These are phyloP conservation scores for Coremacera marginata DNA, from an alignment of 2,888 invertebrate species.

Conservation along the genomic window DNA sequence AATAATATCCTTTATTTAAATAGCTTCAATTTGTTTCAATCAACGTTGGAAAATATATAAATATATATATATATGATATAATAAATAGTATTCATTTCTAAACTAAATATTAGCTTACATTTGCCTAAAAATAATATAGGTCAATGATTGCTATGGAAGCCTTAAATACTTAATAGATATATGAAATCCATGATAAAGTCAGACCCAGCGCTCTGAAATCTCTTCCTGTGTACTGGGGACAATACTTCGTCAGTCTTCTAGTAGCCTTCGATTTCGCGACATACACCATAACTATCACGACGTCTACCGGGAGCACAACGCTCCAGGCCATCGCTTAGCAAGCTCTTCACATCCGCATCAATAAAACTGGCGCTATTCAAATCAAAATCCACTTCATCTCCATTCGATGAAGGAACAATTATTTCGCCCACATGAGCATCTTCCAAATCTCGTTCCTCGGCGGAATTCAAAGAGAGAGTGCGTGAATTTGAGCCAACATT, in stretches of 20 bases:
- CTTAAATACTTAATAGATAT: constrained; percentile 17
- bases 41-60: neutral
- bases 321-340: constrained; percentile 76
- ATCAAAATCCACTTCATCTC: constrained; percentile 57
- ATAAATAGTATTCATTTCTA: constrained; percentile 1
- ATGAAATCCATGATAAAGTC: constrained; percentile 31
- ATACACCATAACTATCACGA: constrained; percentile 78
- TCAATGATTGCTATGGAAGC: neutral
- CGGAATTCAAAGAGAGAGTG: constrained; percentile 33
- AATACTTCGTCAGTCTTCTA: constrained; percentile 43
- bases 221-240: neutral
- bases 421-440: constrained; percentile 54
- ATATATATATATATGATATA: neutral
- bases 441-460: constrained; percentile 50
- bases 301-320: constrained; percentile 81
- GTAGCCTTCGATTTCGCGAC: constrained; percentile 69
- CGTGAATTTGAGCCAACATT: constrained; percentile 48
- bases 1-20: constrained; percentile 19
- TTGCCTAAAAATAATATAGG: constrained; percentile 14
- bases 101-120: constrained; percentile 22
- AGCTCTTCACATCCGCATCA: constrained; percentile 65
- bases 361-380: constrained; percentile 48
- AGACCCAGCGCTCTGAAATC: neutral
- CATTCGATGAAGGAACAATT: constrained; percentile 48
- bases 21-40: neutral